Evolutionary conservation across 1,140 invertebrate genomes (phyloP), one percentile per base, ranked within the genome.

Genomic region (Mercenaria mercenaria): DNA sequence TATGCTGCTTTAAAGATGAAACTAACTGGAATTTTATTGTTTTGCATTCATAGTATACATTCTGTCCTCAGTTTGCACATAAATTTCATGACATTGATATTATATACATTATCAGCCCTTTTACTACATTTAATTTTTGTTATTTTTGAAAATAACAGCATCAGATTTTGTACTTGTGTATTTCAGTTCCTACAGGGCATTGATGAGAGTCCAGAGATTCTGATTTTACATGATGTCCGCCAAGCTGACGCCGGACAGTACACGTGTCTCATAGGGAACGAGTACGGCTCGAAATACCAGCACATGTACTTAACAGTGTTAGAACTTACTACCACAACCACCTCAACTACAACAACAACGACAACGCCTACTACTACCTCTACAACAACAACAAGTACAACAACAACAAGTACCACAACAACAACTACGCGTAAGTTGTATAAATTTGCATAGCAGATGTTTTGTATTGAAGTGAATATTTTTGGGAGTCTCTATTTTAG

Each of bases 231-330:
- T 3, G 67, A 87, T 74, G 84, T 88, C 3, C 74, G n/a, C 3
- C 41, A 15, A 13, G 32, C 52, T 6, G 90, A 91, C 29, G 90
- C 79, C 4, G 90, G 90, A 3, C 76, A 91, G 37, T 91, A 91
- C 41, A 91, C 79, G 6, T 91, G 90, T 88, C 61, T 91, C 11
- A 77, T 72, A 26, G 90, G 84, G 15, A 88, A 88, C 47, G 43
- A 81, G 37, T 76, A 43, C 34, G 84, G 84, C 0, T 82, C 84
- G 20, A 86, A 88, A 18, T 87, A 91, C 39, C 76, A 82, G n/a
- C 67, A 82, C 26, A 79, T 84, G 61, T 87, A 77, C n/a, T 52
- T 91, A 4, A 77, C 61, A 34, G 90, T 91, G 1, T 23, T 83
- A 0, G 61, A 43, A 11, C 29, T 41, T 37, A 81, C 88, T 4